Conservation (phyloP, 2,113 vertebrate species). For the Heteronetta atricapilla region DNA sequence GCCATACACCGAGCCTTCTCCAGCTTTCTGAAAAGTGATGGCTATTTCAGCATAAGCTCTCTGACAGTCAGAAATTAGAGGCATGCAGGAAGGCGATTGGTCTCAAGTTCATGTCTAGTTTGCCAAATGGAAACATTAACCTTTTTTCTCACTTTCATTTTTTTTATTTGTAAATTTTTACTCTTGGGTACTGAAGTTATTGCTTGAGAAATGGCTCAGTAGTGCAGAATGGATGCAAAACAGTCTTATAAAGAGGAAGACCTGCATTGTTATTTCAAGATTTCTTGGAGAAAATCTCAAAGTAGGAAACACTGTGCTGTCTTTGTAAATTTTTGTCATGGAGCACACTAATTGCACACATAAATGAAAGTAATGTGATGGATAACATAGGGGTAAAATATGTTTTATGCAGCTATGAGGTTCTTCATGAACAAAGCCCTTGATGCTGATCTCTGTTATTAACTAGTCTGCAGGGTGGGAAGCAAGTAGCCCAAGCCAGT, state of each 20-base stretch:
- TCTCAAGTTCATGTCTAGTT: background rate
- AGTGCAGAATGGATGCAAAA: background rate
- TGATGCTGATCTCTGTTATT: background rate
- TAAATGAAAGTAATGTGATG: background rate
- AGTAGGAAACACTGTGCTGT: background rate
- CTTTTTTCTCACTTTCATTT: background rate
- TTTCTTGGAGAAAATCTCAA: background rate
- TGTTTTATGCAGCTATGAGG: background rate
- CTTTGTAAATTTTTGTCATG: background rate
- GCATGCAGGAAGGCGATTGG: background rate
- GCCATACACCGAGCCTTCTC: background rate
- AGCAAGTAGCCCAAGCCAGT: background rate
- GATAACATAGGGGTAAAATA: background rate
- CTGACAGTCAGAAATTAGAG: background rate
- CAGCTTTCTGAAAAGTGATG: background rate
- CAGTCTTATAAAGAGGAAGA: background rate
- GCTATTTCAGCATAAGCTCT: background rate
- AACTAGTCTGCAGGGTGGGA: background rate
- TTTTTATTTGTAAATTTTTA: background rate
- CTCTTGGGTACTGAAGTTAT: background rate
- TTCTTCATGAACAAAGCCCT: background rate
- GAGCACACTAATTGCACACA: background rate
- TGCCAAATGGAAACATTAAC: background rate
- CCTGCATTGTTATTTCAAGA: background rate
- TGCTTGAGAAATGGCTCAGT: background rate